Evolutionary conservation across 2,888 invertebrate species (phyloP).

Genomic region (Caenorhabditis parvicauda): DNA sequence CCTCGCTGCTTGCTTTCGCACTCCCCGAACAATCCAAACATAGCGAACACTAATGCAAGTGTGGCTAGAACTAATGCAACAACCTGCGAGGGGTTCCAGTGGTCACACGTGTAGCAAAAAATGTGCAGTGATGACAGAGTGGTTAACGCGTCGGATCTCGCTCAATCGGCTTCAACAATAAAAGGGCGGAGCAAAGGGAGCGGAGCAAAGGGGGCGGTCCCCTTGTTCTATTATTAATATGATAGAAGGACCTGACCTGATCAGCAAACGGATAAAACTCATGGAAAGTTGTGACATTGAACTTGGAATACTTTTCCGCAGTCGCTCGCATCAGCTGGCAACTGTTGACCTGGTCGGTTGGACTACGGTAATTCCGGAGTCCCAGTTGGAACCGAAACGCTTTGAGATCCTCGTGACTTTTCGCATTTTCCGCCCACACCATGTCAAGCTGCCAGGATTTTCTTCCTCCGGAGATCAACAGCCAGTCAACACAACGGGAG

Average conservation of each 20-base stretch:
- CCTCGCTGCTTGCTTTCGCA: too few relatives aligned
- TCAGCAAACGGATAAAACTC: conserved; percentile 94
- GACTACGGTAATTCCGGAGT: conserved; percentile 57
- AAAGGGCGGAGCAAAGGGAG: background rate
- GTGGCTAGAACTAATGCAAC: too few relatives aligned
- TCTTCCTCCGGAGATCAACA: conserved; percentile 56
- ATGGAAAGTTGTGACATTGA: conserved; percentile 88
- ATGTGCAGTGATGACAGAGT: too few relatives aligned
- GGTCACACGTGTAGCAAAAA: too few relatives aligned
- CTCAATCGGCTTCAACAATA: too few relatives aligned
- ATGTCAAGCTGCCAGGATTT: conserved; percentile 60
- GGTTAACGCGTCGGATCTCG: too few relatives aligned
- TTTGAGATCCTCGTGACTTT: conserved; percentile 22
- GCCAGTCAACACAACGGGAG: conserved; percentile 54
- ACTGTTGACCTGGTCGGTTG: conserved; percentile 63
- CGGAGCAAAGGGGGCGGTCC: conserved; percentile 1
- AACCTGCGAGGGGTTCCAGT: too few relatives aligned
- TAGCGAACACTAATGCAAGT: too few relatives aligned
- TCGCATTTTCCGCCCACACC: conserved; percentile 44
- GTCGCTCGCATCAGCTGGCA: conserved; percentile 57
- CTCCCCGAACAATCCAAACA: too few relatives aligned
- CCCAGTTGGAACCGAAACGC: conserved; percentile 61
- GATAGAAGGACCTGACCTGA: too few relatives aligned
- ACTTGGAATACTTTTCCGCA: conserved; percentile 36
- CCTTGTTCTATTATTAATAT: too few relatives aligned